A percentile compares a stretch with the other conserved stretches of the same genome.
Conservation (phyloP, 53 echinoderm and acorn worm species). For the Mesocentrotus franciscanus region DNA sequence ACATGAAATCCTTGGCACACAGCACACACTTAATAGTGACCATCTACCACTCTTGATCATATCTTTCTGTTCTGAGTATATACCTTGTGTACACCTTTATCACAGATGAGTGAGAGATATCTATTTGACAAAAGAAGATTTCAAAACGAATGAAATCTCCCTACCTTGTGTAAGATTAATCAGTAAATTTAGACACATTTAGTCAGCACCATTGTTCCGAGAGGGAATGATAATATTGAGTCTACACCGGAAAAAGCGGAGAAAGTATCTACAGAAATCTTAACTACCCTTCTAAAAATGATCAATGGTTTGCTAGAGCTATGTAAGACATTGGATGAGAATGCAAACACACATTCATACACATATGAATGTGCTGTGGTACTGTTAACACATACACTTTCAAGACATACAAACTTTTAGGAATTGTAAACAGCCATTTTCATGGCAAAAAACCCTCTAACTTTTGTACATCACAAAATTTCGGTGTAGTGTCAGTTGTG, state of each 20-base stretch:
- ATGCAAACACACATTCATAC: neutral
- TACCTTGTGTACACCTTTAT: neutral
- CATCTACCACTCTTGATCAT: conserved; percentile 15
- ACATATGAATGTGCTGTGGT: too few relatives aligned
- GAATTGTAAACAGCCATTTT: too few relatives aligned
- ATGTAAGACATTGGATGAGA: neutral
- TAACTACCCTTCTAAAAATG: neutral
- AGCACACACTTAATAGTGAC: conserved; percentile 24
- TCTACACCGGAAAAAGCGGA: too few relatives aligned
- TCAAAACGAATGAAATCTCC: neutral
- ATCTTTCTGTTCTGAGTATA: neutral
- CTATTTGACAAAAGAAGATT: neutral
- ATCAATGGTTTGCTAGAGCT: neutral
- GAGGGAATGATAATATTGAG: neutral
- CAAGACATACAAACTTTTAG: neutral
- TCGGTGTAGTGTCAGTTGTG: too few relatives aligned
- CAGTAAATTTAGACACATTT: neutral
- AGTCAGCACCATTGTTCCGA: neutral
- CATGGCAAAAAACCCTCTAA: too few relatives aligned
- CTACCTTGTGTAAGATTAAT: neutral
- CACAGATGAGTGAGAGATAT: neutral
- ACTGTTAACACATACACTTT: neutral
- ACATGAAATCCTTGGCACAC: neutral
- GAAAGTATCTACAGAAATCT: neutral
- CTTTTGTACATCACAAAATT: too few relatives aligned